A percentile compares a stretch with the other conserved stretches of the same genome.
These are phyloP conservation scores for Peromyscus melanophrys DNA, from an alignment of 2,797 vertebrate genomes.

Conservation along the genomic window DNA sequence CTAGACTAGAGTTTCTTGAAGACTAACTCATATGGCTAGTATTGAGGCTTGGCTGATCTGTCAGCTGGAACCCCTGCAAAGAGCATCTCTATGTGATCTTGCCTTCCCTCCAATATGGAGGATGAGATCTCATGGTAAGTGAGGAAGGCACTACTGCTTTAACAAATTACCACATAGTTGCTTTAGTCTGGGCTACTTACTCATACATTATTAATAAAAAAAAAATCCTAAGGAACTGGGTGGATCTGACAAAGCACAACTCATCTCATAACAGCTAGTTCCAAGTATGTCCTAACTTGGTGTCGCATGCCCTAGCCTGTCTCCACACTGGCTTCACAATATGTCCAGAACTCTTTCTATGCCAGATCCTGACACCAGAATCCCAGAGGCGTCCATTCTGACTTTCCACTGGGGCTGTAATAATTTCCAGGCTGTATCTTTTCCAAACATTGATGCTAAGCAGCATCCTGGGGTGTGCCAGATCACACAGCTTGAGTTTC, in stretches of 20 bases:
- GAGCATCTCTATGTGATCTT: neutral
- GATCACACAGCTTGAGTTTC: neutral
- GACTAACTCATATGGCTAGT: neutral
- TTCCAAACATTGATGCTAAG: neutral
- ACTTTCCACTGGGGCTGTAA: neutral
- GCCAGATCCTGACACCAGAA: neutral
- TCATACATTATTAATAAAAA: neutral
- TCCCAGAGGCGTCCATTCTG: neutral
- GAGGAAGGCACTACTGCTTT: neutral
- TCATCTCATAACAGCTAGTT: neutral
- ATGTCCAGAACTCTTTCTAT: neutral
- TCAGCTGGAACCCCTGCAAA: neutral
- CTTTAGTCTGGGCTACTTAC: neutral
- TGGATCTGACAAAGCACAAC: neutral
- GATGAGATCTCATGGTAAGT: neutral
- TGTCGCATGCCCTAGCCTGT: neutral
- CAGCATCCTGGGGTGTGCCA: neutral
- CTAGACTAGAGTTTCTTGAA: neutral
- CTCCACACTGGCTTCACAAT: neutral
- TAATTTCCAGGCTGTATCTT: neutral
- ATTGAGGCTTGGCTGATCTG: neutral
- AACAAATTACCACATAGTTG: neutral
- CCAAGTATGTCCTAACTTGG: neutral
- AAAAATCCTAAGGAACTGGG: neutral
- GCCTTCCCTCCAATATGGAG: neutral